phyloP scores from a whole-genome alignment of 2,888 invertebrate species.

The Nomada flava region DNA sequence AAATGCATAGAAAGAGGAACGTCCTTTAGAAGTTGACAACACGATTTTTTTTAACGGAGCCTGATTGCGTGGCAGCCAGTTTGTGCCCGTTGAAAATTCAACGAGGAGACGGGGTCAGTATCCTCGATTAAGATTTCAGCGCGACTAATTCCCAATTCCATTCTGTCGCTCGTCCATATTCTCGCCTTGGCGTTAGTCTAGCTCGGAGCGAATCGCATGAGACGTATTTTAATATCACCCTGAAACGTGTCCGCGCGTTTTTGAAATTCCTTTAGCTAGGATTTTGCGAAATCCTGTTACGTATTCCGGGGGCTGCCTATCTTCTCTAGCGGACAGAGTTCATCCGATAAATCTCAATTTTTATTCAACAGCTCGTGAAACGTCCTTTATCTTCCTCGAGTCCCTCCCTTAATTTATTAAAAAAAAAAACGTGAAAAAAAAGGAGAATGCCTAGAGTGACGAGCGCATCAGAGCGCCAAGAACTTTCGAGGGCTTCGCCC shows the following conservation, averaged over 20 bases:
- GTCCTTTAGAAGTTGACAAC: neutral
- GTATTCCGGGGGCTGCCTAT: conserved; percentile 25
- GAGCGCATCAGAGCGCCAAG: neutral
- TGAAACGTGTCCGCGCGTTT: conserved; percentile 23
- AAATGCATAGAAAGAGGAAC: conserved; percentile 26
- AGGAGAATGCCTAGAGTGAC: neutral
- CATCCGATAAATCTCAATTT: conserved; percentile 53
- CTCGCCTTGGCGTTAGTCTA: neutral
- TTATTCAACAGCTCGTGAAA: conserved; percentile 45
- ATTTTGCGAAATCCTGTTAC: conserved; percentile 15
- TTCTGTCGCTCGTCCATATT: neutral
- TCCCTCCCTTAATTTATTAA: conserved; percentile 39
- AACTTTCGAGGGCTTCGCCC: conserved; percentile 26
- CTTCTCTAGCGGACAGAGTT: conserved; percentile 4
- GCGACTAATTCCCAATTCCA: neutral
- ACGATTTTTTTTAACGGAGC: conserved; percentile 12
- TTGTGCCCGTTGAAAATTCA: conserved; percentile 11
- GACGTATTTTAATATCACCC: conserved; percentile 37
- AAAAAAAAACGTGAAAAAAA: neutral
- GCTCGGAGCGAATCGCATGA: neutral
- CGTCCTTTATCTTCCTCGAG: conserved; percentile 35
- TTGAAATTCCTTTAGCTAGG: conserved; percentile 25
- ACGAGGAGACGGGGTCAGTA: neutral
- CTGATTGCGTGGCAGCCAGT: conserved; percentile 12
- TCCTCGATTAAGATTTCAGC: neutral